Conservation (phyloP, 2,797 vertebrate species). For the Mallotus villosus region DNA sequence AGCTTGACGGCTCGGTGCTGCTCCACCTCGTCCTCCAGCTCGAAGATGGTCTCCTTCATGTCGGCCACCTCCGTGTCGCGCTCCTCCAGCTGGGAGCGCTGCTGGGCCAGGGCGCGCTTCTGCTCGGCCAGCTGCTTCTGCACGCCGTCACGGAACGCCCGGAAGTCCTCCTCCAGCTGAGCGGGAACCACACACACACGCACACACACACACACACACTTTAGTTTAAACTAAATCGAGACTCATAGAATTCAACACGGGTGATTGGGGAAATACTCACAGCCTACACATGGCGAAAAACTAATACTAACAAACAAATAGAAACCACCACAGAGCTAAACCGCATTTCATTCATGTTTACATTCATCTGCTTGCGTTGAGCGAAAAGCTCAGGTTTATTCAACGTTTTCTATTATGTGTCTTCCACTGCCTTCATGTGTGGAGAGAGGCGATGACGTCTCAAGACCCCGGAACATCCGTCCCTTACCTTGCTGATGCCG, state of each 20-base stretch:
- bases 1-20: constrained; percentile 87
- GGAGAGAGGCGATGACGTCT: no score
- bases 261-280: no score
- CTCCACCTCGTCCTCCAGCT: constrained; percentile 87
- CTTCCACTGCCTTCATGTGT: not conserved
- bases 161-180: constrained; percentile 82
- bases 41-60: constrained; percentile 89
- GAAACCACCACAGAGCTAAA: no score
- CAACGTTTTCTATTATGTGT: no score
- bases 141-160: constrained; percentile 80
- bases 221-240: no score
- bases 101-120: constrained; percentile 77
- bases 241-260: no score
- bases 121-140: constrained; percentile 83
- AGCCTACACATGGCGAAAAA: no score
- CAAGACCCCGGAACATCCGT: no score
- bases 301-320: no score
- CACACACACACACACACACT: not conserved
- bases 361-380: no score
- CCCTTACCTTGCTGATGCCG: constrained; percentile 78
- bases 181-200: not conserved
- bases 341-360: no score
- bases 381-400: no score
- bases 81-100: constrained; percentile 79
- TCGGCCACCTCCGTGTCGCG: constrained; percentile 82